These are phyloP conservation scores for Hirtodrosophila alboralis DNA, from an alignment of 2,888 invertebrate species.

Conservation along the genomic window DNA sequence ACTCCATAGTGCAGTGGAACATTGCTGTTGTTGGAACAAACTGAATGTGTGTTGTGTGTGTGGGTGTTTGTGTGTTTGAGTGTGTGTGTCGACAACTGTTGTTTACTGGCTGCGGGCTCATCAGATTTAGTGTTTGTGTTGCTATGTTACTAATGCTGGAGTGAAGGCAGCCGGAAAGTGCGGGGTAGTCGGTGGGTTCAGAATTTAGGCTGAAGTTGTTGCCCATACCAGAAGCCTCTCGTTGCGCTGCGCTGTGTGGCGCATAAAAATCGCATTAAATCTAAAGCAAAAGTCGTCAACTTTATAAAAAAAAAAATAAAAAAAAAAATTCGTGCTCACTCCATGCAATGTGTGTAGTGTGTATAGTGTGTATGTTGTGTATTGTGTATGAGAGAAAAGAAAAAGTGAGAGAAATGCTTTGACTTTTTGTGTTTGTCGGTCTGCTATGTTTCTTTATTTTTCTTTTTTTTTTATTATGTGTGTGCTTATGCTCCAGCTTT, in stretches of 20 bases:
- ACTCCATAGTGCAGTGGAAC: too few relatives aligned
- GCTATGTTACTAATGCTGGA: slow-evolving; percentile 2
- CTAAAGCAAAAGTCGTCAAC: slow-evolving; percentile 33
- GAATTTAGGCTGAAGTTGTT: slow-evolving; percentile 7
- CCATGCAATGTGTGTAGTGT: background rate
- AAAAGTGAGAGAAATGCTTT: background rate
- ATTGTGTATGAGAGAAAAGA: background rate
- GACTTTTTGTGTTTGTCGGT: slow-evolving; percentile 11
- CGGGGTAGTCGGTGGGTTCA: background rate
- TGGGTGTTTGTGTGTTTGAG: too few relatives aligned
- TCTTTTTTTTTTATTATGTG: slow-evolving; percentile 4
- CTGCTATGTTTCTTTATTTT: slow-evolving; percentile 2
- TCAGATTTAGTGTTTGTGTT: slow-evolving; percentile 19
- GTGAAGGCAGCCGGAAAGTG: background rate
- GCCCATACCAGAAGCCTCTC: background rate
- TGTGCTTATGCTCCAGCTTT: slow-evolving; percentile 27
- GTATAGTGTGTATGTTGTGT: too few relatives aligned
- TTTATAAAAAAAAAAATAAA: background rate
- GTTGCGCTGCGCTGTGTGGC: slow-evolving; percentile 10
- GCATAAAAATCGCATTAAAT: slow-evolving; percentile 59
- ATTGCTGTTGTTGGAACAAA: too few relatives aligned
- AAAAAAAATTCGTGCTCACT: slow-evolving; percentile 43
- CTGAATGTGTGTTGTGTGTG: too few relatives aligned
- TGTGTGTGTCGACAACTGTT: slow-evolving; percentile 6
- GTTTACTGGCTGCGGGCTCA: slow-evolving; percentile 31